A percentile compares a stretch with the other conserved stretches of the same genome.
These are phyloP conservation scores for Eriosoma lanigerum DNA, from an alignment of 1,140 invertebrate species.

Conservation along the genomic window DNA sequence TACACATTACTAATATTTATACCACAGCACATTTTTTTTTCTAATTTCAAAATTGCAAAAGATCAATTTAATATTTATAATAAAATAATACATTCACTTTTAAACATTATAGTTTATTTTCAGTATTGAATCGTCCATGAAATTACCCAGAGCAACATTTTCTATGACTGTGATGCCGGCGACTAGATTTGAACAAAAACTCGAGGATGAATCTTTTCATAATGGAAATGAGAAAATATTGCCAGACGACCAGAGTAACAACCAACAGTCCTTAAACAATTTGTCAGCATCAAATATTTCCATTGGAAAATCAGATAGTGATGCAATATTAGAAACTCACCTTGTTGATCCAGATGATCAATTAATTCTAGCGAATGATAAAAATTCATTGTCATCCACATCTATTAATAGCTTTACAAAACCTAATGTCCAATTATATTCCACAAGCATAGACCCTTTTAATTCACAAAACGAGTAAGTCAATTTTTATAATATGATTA, in stretches of 20 bases:
- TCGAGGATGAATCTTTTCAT: no score
- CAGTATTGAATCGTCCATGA: conserved; percentile 18
- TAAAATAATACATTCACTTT: not conserved
- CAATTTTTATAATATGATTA: no score
- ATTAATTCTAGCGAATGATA: not conserved
- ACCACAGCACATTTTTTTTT: no score
- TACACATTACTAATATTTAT: no score
- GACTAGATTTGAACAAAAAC: not conserved
- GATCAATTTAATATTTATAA: no score
- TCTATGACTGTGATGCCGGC: conserved; percentile 19
- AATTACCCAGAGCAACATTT: not conserved
- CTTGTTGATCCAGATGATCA: not conserved
- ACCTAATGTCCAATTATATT: not conserved
- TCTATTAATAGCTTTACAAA: not conserved
- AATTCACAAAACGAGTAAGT: conserved; percentile 38
- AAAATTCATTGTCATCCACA: not conserved
- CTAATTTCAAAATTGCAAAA: no score
- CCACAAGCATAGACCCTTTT: not conserved
- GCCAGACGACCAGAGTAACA: not conserved
- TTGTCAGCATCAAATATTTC: not conserved
- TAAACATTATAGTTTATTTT: not conserved
- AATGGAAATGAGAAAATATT: not conserved
- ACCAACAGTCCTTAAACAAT: not conserved
- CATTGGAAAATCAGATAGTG: not conserved
- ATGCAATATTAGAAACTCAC: not conserved